Percentiles rank a stretch among this genome's conserved stretches.
Conservation (phyloP, 2,888 invertebrate genomes). For the Eilema griseolum region DNA sequence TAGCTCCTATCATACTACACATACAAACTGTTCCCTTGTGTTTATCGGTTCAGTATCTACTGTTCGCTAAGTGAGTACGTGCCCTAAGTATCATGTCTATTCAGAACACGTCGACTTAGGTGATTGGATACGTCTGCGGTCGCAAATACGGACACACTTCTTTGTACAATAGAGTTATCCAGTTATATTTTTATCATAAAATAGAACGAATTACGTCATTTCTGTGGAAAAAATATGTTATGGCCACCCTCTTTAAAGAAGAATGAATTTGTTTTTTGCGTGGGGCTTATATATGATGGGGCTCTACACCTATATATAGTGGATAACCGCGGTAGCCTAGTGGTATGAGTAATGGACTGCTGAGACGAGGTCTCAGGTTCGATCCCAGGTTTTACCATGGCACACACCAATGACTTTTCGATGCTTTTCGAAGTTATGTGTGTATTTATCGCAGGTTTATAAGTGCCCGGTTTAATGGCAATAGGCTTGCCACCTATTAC, state of each 20-base stretch:
- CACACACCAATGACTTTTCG: too few species aligned
- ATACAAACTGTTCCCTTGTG: background rate
- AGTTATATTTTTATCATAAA: slow-evolving; percentile 7
- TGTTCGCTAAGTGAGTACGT: background rate
- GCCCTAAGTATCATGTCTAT: slow-evolving; percentile 15
- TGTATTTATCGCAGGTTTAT: too few species aligned
- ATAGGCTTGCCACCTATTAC: too few species aligned
- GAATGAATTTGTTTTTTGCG: background rate
- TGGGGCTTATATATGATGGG: too few species aligned
- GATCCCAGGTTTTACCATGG: too few species aligned
- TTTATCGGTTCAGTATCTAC: background rate
- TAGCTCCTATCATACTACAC: too few species aligned
- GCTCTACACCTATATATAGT: too few species aligned
- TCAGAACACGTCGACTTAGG: slow-evolving; percentile 33
- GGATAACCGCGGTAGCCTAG: too few species aligned
- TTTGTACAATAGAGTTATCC: slow-evolving; percentile 23
- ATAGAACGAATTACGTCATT: background rate
- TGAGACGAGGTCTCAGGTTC: too few species aligned
- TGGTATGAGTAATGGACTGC: too few species aligned
- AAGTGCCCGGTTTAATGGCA: too few species aligned
- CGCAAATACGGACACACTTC: slow-evolving; percentile 14
- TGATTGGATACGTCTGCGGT: slow-evolving; percentile 49
- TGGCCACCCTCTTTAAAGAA: background rate
- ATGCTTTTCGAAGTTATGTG: too few species aligned
- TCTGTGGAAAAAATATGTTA: background rate